Percentiles rank a stretch among this genome's conserved stretches.
These are phyloP conservation scores for Pandion haliaetus DNA, from an alignment of 2,113 vertebrate species.

Conservation along the genomic window DNA sequence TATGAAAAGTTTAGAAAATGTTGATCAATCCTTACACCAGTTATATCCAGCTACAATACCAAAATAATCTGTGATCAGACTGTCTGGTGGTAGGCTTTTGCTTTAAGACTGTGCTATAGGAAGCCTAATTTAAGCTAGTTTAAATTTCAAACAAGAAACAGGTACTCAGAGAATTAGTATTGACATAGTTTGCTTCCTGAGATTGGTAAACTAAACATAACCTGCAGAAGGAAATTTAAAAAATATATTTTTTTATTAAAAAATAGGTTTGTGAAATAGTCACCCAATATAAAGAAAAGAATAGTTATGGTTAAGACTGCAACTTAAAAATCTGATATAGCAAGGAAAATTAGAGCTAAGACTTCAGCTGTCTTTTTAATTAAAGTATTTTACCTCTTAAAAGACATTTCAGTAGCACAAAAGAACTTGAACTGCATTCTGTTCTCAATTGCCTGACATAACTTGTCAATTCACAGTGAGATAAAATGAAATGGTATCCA, in stretches of 20 bases:
- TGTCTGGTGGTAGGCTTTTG: not conserved
- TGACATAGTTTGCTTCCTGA: not conserved
- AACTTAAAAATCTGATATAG: not conserved
- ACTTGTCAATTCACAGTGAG: not conserved
- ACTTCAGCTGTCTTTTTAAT: conserved; percentile 19
- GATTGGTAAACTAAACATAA: not conserved
- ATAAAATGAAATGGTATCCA: not conserved
- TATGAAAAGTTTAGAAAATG: not conserved
- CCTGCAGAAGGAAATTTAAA: not conserved
- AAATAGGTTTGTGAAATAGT: not conserved
- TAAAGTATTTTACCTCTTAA: conserved; percentile 2
- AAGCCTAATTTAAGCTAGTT: not conserved
- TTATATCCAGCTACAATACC: not conserved
- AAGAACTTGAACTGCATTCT: not conserved
- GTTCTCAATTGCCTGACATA: not conserved
- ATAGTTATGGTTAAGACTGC: not conserved
- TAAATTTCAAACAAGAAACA: not conserved
- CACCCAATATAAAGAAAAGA: not conserved
- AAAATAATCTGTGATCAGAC: not conserved
- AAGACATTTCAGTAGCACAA: not conserved
- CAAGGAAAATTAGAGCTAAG: not conserved
- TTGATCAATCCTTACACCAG: not conserved
- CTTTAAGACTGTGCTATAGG: not conserved
- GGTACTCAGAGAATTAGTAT: not conserved
- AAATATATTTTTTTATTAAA: not conserved